A percentile compares a stretch with the other conserved stretches of the same genome.
phyloP scores from a whole-genome alignment of 2,797 vertebrate genomes.

The Ficedula albicollis region DNA sequence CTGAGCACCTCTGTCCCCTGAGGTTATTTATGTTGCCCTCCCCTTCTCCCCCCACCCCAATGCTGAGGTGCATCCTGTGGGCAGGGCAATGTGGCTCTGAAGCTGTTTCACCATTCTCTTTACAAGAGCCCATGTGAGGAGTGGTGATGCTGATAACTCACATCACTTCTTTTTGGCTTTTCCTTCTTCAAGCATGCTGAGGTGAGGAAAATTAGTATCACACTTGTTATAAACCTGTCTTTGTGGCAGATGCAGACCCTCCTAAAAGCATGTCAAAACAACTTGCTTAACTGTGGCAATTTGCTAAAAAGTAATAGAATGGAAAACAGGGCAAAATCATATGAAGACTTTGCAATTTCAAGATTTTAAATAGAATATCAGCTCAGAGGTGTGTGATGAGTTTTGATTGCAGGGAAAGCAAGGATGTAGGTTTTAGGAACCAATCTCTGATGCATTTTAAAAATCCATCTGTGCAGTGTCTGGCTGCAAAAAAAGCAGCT shows the following conservation, averaged over 20 bases:
- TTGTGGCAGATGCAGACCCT: background rate
- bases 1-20: background rate
- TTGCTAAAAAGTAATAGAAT: background rate
- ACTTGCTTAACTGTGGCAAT: background rate
- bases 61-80: rapidly evolving
- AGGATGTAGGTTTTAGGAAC: background rate
- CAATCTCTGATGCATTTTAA: background rate
- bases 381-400: background rate
- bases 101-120: background rate
- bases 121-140: background rate
- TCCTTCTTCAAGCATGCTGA: background rate
- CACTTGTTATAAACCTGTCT: background rate
- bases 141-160: background rate
- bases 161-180: background rate
- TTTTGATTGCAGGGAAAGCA: slow-evolving; percentile 10
- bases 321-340: background rate
- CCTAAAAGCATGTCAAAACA: slow-evolving; percentile 27
- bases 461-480: background rate
- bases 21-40: rapidly evolving
- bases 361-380: background rate
- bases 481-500: background rate
- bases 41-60: background rate
- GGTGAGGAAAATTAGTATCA: background rate
- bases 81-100: background rate
- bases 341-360: background rate